Evolutionary conservation across 2,888 invertebrate genomes (phyloP).

Genomic region (Isoperla grammatica): DNA sequence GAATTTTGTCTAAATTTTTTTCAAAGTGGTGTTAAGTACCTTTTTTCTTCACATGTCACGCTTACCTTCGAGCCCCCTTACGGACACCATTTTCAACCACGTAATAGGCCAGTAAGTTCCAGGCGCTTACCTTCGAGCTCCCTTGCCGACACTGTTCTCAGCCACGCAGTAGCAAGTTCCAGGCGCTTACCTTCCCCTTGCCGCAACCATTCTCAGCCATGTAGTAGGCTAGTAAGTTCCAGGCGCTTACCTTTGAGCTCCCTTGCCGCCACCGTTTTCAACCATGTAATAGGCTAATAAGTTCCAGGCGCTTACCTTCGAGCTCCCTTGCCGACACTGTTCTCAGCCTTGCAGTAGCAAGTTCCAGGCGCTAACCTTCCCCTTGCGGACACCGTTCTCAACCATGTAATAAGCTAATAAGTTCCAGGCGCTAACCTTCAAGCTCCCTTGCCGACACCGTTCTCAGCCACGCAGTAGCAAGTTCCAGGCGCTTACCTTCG

Average conservation of each 20-base stretch:
- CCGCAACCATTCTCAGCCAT: conserved; percentile 88
- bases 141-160: conserved; percentile 82
- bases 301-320: conserved; percentile 57
- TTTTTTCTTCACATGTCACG: too few relatives aligned
- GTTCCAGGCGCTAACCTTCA: conserved; percentile 25
- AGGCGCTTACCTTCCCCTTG: too few relatives aligned
- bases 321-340: conserved; percentile 74
- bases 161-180: conserved; percentile 93
- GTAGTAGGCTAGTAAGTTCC: too few relatives aligned
- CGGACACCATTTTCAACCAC: conserved; percentile 45
- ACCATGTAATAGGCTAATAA: conserved; percentile 64
- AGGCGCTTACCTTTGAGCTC: conserved; percentile 22
- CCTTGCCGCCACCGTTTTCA: too few relatives aligned
- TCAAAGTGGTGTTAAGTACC: too few relatives aligned
- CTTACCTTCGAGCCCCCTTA: too few relatives aligned
- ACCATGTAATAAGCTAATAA: too few relatives aligned
- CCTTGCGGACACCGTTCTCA: conserved; percentile 82
- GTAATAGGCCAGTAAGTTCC: conserved; percentile 54
- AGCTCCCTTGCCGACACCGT: too few relatives aligned
- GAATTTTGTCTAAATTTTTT: too few relatives aligned
- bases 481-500: conserved; percentile 57
- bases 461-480: conserved; percentile 64
- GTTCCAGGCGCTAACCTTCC: too few relatives aligned
- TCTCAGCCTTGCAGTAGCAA: conserved; percentile 89
- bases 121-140: conserved; percentile 61